These are phyloP conservation scores for Drosophila arawakana DNA, from an alignment of 1,140 invertebrate species.

Conservation along the genomic window DNA sequence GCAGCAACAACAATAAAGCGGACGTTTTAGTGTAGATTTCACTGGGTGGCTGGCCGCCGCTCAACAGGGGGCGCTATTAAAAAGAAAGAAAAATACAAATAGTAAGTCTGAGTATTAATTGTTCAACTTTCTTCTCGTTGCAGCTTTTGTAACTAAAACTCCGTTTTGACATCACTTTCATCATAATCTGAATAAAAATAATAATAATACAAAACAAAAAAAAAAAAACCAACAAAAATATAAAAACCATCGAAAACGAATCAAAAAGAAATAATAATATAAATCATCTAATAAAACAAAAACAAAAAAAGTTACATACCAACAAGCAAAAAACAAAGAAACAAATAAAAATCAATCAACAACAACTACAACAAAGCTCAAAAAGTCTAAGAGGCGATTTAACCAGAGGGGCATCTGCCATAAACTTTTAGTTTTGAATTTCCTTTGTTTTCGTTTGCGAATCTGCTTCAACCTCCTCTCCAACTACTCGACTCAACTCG, in stretches of 20 bases:
- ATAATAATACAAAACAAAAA: conserved; percentile 69
- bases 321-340: conserved; percentile 41
- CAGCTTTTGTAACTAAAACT: conserved; percentile 93
- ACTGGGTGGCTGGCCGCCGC: conserved; percentile 39
- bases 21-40: conserved; percentile 72
- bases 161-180: conserved; percentile 85
- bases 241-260: conserved; percentile 84
- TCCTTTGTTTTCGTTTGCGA: conserved; percentile 68
- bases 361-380: conserved; percentile 73
- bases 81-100: conserved; percentile 11
- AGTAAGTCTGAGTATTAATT: conserved; percentile 34
- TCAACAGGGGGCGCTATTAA: conserved; percentile 37
- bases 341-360: conserved; percentile 29
- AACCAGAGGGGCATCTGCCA: conserved; percentile 56
- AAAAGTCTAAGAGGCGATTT: conserved; percentile 70
- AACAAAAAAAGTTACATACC: conserved; percentile 48
- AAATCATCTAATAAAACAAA: conserved; percentile 68
- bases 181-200: conserved; percentile 84
- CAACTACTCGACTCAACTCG: background rate
- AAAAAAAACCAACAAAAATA: conserved; percentile 50
- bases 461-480: conserved; percentile 40
- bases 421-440: conserved; percentile 73
- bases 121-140: conserved; percentile 82
- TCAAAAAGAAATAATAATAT: conserved; percentile 77
- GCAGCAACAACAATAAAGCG: conserved; percentile 61